Percentiles rank a stretch among this genome's conserved stretches.
Evolutionary conservation across 2,888 invertebrate species (phyloP).

Genomic region (Diploptera punctata): DNA sequence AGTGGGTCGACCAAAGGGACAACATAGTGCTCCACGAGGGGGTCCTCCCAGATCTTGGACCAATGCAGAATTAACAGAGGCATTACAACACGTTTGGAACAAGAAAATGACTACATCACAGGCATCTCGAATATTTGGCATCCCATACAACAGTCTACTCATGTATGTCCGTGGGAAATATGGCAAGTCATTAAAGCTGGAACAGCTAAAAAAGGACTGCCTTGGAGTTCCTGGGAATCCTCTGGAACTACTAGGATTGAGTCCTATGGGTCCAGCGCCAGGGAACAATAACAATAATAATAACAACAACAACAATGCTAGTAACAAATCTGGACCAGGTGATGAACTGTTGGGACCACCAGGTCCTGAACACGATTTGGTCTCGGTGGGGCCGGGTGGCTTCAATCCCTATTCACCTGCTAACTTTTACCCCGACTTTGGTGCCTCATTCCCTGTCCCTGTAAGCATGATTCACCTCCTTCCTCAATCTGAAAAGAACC

Average conservation of each 20-base stretch:
- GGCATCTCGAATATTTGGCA: slow-evolving; percentile 88
- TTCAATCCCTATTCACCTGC: slow-evolving; percentile 69
- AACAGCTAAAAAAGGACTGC: slow-evolving; percentile 87
- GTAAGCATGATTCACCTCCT: slow-evolving; percentile 84
- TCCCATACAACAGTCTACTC: slow-evolving; percentile 89
- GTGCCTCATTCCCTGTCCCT: slow-evolving; percentile 80
- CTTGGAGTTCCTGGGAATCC: slow-evolving; percentile 75
- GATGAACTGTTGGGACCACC: slow-evolving; percentile 38
- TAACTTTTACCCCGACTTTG: slow-evolving; percentile 84
- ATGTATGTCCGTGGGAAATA: slow-evolving; percentile 94
- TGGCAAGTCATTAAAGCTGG: slow-evolving; percentile 89
- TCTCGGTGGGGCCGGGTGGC: slow-evolving; percentile 61
- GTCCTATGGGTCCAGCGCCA: slow-evolving; percentile 49
- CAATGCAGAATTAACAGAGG: slow-evolving; percentile 88
- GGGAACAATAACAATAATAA: slow-evolving; percentile 63
- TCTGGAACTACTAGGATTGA: slow-evolving; percentile 71
- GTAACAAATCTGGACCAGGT: slow-evolving; percentile 37
- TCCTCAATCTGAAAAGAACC: slow-evolving; percentile 78
- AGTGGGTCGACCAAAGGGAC: slow-evolving; percentile 87
- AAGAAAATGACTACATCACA: slow-evolving; percentile 95
- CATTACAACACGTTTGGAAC: slow-evolving; percentile 93
- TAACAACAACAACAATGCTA: slow-evolving; percentile 61
- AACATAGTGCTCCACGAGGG: slow-evolving; percentile 89
- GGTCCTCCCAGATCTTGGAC: slow-evolving; percentile 93
- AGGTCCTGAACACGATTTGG: slow-evolving; percentile 40